Evolutionary conservation across 2,113 vertebrate genomes (phyloP), one percentile per base, ranked within the genome.

Genomic region (Larimichthys polyactis): DNA sequence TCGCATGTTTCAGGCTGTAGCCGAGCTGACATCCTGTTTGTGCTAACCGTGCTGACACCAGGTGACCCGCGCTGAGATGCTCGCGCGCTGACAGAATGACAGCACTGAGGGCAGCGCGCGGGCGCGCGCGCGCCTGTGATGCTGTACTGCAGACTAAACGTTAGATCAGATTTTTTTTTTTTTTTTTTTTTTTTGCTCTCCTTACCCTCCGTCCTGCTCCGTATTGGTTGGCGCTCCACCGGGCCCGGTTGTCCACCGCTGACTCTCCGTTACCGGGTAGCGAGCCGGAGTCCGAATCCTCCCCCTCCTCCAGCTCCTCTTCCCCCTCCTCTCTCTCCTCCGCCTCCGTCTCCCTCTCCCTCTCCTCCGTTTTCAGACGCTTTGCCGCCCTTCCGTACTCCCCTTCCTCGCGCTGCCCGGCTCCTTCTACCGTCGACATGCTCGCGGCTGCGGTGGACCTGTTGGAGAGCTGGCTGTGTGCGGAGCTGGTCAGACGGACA

Each of bases 381-480:
- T 93, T 91, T 1, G 87, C 79, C 63, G 90, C 85, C 84, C 90
- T 90, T 60, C 80, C 86, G 78, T 90, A 89, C 81, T 89, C 91
- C 55, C 54, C 89, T 29, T 90, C 87, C 54, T 89, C 89, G 2
- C 54, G 51, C 73, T 83, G 82, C 3, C 67, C 73, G 44, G 59
- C 55, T 79, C 48, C 73, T 32, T 89, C 91, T 40, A 0, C 72
- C 59, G 80, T 58, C 59, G 90, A 91, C 91, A 91, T 93, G 86
- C 77, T 81, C 4, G 51, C 62, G 44, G 52, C 64, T 55, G 60
- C 29, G 66, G 73, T 43, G 59, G 51, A 75, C 59, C 66, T 62
- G 81, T 43, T 54, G 63, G 59, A 48, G 32, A 69, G 29, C 9
- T 40, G n/a, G 7, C 54, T 0, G 70, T n/a, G 59, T 40, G 16